Percentiles rank a stretch among this genome's conserved stretches.
Conservation (phyloP, 2,113 vertebrate species). For the Myotis davidii region DNA sequence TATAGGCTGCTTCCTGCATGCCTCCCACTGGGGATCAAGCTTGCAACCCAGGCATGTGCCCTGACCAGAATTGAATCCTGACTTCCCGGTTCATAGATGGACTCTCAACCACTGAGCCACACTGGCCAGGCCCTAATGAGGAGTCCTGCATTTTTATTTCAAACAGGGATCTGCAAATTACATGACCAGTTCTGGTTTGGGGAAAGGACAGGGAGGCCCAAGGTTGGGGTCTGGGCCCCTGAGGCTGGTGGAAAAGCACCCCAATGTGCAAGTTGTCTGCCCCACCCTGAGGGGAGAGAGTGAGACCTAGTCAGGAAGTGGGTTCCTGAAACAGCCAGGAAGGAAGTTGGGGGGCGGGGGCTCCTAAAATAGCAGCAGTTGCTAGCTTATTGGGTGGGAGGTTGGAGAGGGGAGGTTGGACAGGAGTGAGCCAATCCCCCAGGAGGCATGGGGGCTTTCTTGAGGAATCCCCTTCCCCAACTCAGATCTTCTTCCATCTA, state of each 20-base stretch:
- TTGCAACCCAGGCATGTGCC: not conserved
- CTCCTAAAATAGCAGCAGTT: conserved; percentile 46
- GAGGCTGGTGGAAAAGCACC: not conserved
- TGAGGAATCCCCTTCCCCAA: not conserved
- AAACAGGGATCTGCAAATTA: not conserved
- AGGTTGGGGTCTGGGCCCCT: not conserved
- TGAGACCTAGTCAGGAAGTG: conserved; percentile 39
- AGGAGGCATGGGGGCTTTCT: not conserved
- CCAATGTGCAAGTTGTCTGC: not conserved
- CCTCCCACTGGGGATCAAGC: not conserved
- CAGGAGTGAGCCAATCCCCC: too few species aligned
- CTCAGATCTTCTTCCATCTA: not conserved
- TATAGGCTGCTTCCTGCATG: not conserved
- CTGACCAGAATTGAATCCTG: not conserved
- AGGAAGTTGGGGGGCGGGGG: conserved; percentile 41
- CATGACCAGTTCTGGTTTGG: not conserved
- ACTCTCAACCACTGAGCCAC: not conserved
- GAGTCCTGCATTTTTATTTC: not conserved
- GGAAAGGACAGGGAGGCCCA: not conserved
- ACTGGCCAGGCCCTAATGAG: not conserved
- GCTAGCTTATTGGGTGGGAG: not conserved
- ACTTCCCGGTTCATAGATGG: too few species aligned
- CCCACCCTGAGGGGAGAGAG: not conserved
- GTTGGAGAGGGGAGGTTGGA: not conserved
- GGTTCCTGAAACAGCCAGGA: not conserved